These are phyloP conservation scores for Rhyacichthys aspro DNA, from an alignment of 2,797 vertebrate genomes.

Conservation along the genomic window DNA sequence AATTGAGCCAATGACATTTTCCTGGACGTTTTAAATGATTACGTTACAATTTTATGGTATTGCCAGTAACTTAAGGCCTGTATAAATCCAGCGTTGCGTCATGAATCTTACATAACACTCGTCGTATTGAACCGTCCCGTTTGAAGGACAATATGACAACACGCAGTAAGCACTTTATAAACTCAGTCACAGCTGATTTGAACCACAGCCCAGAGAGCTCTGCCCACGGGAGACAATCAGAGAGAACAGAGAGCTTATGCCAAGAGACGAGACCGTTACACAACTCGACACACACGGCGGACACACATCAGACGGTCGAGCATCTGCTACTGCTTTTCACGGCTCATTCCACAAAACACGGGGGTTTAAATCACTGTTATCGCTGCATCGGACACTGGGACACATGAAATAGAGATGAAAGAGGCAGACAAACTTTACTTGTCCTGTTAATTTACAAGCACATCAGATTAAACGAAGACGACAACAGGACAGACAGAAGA, in stretches of 20 bases:
- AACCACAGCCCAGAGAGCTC: background rate
- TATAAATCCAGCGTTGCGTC: constrained; percentile 3
- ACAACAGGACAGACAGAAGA: too few relatives aligned
- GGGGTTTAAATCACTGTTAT: background rate
- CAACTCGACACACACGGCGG: constrained; percentile 14
- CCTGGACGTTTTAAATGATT: too few relatives aligned
- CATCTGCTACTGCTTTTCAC: background rate
- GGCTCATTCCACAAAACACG: background rate
- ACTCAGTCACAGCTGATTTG: background rate
- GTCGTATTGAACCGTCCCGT: constrained; percentile 1
- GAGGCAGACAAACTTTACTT: too few relatives aligned
- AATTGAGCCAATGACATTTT: too few relatives aligned
- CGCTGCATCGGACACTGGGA: background rate
- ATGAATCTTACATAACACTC: constrained; percentile 1
- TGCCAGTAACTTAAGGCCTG: background rate
- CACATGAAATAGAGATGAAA: too few relatives aligned
- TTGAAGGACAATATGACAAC: constrained; percentile 7
- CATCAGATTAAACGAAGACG: too few relatives aligned
- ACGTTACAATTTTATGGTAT: too few relatives aligned
- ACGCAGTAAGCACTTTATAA: constrained; percentile 2
- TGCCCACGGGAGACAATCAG: background rate
- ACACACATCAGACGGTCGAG: background rate
- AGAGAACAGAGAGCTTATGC: background rate
- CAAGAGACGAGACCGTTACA: constrained; percentile 18
- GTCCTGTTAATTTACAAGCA: too few relatives aligned